These are phyloP conservation scores for Parazoanthus atlanticus DNA, from an alignment of 92 coral and sea anemone species.

Conservation along the genomic window DNA sequence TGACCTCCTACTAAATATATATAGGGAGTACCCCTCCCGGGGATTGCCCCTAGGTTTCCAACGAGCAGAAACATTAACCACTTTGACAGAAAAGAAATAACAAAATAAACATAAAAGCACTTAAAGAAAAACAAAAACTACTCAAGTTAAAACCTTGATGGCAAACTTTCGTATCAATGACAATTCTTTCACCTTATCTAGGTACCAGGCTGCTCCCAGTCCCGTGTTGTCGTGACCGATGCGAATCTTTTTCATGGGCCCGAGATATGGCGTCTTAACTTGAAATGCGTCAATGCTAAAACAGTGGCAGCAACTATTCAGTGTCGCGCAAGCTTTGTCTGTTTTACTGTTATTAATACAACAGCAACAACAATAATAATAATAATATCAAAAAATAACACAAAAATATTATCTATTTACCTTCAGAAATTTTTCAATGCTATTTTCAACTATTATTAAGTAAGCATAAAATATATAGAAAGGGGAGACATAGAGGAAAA, in stretches of 20 bases:
- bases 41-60: too few relatives aligned
- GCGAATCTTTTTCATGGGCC: slow-evolving; percentile 73
- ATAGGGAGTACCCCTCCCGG: too few relatives aligned
- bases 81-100: not conserved
- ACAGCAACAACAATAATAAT: too few relatives aligned
- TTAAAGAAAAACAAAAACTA: not conserved
- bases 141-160: too few relatives aligned
- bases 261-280: slow-evolving; percentile 58
- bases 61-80: not conserved
- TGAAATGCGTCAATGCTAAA: slow-evolving; percentile 15
- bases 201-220: slow-evolving; percentile 85
- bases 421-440: too few relatives aligned
- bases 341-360: not conserved
- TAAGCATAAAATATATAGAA: too few relatives aligned
- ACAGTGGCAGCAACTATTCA: not conserved
- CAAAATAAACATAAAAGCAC: too few relatives aligned
- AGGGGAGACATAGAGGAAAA: too few relatives aligned
- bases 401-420: too few relatives aligned
- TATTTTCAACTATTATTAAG: too few relatives aligned
- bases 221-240: slow-evolving; percentile 93
- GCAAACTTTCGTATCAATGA: not conserved
- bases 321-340: not conserved
- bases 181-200: slow-evolving; percentile 62
- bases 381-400: too few relatives aligned
- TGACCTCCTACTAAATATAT: too few relatives aligned